A percentile compares a stretch with the other conserved stretches of the same genome.
These are phyloP conservation scores for Gymnocheta viridis DNA, from an alignment of 2,888 invertebrate species.

Conservation along the genomic window DNA sequence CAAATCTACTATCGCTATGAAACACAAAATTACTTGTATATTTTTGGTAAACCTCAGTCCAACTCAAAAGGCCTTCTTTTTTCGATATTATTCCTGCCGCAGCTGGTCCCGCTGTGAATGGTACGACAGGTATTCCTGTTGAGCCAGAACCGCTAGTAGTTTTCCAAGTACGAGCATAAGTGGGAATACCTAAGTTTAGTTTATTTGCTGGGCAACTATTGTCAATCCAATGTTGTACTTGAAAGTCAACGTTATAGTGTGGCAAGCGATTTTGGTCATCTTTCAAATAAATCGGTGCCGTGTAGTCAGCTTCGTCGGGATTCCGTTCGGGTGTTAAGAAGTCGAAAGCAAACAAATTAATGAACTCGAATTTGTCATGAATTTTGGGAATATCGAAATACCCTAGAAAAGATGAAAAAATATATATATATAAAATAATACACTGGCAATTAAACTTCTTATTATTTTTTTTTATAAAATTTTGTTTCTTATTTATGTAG, in stretches of 20 bases:
- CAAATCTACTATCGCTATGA: slow-evolving; percentile 87
- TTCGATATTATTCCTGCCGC: slow-evolving; percentile 87
- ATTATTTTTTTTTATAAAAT: too few species aligned
- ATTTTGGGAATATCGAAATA: slow-evolving; percentile 89
- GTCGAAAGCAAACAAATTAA: slow-evolving; percentile 91
- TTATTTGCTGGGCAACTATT: slow-evolving; percentile 86
- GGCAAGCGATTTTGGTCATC: slow-evolving; percentile 85
- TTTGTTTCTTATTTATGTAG: too few species aligned
- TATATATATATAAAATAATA: not conserved
- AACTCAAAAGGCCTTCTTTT: slow-evolving; percentile 87
- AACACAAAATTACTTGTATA: not conserved
- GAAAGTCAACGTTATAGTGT: slow-evolving; percentile 86
- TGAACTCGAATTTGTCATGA: slow-evolving; percentile 88
- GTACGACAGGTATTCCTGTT: slow-evolving; percentile 89
- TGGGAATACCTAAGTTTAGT: slow-evolving; percentile 87
- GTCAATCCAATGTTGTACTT: slow-evolving; percentile 85
- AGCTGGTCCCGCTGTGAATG: slow-evolving; percentile 86
- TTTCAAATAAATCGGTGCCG: slow-evolving; percentile 88
- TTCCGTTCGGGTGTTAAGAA: slow-evolving; percentile 89
- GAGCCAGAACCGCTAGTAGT: slow-evolving; percentile 87
- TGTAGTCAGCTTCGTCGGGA: slow-evolving; percentile 90
- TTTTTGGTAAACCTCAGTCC: slow-evolving; percentile 89
- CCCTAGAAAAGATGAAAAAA: slow-evolving; percentile 83
- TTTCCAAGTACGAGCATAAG: slow-evolving; percentile 90
- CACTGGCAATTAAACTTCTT: not conserved